Percentiles rank a stretch among this genome's conserved stretches.
Conservation (phyloP, 2,113 vertebrate genomes). For the Podarcis cretensis region DNA sequence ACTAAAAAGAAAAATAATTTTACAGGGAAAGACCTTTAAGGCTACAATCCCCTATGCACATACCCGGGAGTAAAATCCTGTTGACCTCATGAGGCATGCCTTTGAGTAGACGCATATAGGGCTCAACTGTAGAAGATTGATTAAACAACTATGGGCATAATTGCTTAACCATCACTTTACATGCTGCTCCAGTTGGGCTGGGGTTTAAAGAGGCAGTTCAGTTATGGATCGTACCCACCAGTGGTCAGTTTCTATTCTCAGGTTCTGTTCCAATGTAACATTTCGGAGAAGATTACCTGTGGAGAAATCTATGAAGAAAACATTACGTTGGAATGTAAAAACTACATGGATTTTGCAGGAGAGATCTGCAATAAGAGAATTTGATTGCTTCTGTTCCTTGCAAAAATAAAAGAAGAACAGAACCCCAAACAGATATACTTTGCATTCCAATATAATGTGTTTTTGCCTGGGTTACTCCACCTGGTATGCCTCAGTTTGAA, state of each 20-base stretch:
- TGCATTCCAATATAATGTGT: neutral
- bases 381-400: neutral
- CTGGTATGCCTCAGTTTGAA: neutral
- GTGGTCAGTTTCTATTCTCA: constrained; percentile 28
- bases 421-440: neutral
- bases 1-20: neutral
- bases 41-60: neutral
- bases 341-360: neutral
- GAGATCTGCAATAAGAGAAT: neutral
- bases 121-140: constrained; percentile 7
- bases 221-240: neutral
- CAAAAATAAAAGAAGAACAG: too few species aligned
- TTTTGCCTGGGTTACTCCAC: neutral
- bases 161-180: neutral
- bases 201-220: neutral
- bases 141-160: neutral
- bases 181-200: neutral
- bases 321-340: neutral
- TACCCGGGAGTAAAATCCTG: neutral
- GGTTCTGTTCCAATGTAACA: neutral
- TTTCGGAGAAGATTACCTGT: neutral
- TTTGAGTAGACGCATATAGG: neutral
- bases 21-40: constrained; percentile 8
- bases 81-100: neutral
- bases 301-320: neutral